Evolutionary conservation across 1,140 invertebrate genomes (phyloP).

Genomic region (Conus betulinus): DNA sequence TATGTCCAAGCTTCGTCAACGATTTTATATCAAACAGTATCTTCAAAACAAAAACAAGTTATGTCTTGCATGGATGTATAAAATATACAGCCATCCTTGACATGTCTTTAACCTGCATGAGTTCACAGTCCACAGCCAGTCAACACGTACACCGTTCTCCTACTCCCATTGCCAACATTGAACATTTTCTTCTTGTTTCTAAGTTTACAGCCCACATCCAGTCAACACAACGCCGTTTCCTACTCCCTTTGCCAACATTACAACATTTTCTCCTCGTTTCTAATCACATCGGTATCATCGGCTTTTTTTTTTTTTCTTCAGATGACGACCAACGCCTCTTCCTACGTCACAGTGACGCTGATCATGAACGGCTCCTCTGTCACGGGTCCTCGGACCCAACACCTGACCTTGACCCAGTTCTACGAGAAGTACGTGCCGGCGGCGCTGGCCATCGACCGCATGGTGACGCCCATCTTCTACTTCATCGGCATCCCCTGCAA

Average conservation of each 20-base stretch:
- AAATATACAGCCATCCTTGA: too few species aligned
- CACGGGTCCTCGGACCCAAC: not conserved
- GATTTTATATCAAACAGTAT: too few species aligned
- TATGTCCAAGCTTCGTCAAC: too few species aligned
- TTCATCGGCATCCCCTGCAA: constrained; percentile 69
- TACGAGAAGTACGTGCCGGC: constrained; percentile 48
- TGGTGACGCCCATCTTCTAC: constrained; percentile 65
- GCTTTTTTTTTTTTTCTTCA: not conserved
- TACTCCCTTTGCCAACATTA: not conserved
- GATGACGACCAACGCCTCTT: not conserved
- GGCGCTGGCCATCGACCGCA: constrained; percentile 53
- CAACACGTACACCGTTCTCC: not conserved
- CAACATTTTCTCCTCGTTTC: not conserved
- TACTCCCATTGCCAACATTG: not conserved
- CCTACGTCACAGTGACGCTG: constrained; percentile 12
- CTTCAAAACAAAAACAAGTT: too few species aligned
- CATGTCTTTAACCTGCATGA: too few species aligned
- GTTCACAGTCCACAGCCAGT: too few species aligned
- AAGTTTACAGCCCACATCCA: not conserved
- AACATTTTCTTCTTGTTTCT: too few species aligned
- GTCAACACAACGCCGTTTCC: not conserved
- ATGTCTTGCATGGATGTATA: too few species aligned
- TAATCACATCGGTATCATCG: not conserved
- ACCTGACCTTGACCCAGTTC: not conserved
- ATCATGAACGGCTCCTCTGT: not conserved